Evolutionary conservation across 2,888 invertebrate species (phyloP), one percentile per base, ranked within the genome.

Genomic region (Cataglyphis cursor): DNA sequence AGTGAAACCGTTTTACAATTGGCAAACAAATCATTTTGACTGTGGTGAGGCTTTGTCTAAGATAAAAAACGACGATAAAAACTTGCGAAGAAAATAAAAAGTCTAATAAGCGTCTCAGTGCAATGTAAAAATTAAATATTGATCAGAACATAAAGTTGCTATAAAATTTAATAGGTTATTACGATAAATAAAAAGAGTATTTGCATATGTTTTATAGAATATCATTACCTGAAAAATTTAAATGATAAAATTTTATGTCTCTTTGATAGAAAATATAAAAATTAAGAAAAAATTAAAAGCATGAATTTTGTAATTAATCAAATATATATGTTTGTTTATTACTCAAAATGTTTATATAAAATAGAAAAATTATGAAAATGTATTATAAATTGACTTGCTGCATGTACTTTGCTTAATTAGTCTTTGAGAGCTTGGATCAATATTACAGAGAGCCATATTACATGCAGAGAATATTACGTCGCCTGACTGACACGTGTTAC

Each of bases 361-460:
- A 38, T 76, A 54, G 28, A 65, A 24, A 51, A 28, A 64, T 54
- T 24, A 24, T 12, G 28, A 66, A 76, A 76, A 76, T 54, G n/a
- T 61, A 54, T 57, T 0, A 28, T 21, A 24, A 65, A 76, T 41
- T 66, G 57, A 66, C 57, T 76, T 38, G 35, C n/a, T 66, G 41
- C 18, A 21, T 12, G 8, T 76, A 66, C 41, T 76, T 66, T 76
- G 66, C 21, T 66, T 66, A 66, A 76, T 76, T 76, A 76, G 15
- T 15, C 38, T 57, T 66, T 10, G 57, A 31, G n/a, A 66, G 21
- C 5, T 76, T 0, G 44, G 41, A 66, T 76, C 66, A 31, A 65
- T 76, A 66, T 57, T 41, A 15, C 28, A 57, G 6, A 65, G 28
- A 38, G 18, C 44, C 12, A 44, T 44, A 4, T 38, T 38, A 38